Base-by-base conservation (phyloP, 2,113 vertebrate genomes). In the Leptobrachium ailaonicum region DNA sequence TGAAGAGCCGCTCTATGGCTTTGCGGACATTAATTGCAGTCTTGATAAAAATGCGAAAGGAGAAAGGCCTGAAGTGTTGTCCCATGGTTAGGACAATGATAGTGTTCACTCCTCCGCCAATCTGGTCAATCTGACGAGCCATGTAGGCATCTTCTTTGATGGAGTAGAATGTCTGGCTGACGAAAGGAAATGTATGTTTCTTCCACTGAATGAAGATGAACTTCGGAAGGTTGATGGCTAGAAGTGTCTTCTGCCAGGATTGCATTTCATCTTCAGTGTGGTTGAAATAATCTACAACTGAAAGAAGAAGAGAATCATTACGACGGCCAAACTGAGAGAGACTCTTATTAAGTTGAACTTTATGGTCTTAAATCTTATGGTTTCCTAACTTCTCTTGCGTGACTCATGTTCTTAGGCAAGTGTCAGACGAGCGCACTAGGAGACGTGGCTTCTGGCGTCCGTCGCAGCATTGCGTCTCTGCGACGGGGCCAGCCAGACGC, bases 11-110 rank as follows among this genome's bases (percentile, higher is more conserved):
- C 60, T 84, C 71, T 53, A 87, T 20, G 32, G 84, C 83, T 13
- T 43, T 79, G 40, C 76, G 74, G 47, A 87, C 6, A 11, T 41
- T 83, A 60, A 88, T 73, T 44, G 43, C 58, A 6, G 82, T 83
- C 83, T 20, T 71, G 32, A 86, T 84, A 40, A 89, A 88, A 60
- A 87, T 20, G 0, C 82, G 74, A 40, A 79, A 78, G 44, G 86
- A 85, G 47, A 86, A 88, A 5, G 85, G 73, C 76, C 82, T 85
- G 76, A 89, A 89, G 75, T 87, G 86, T 69, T 87, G 85, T 12
- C 87, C 87, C 69, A 90, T 69, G 53, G 83, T 87, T 77, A 86
- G 77, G 5, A 84, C 73, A 6, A 86, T 63, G 47, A 86, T 1
- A 0, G 83, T 86, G 32, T 85, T 83, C 75, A 77, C 82, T 41